A percentile compares a stretch with the other conserved stretches of the same genome.
These are phyloP conservation scores for Pyrrhosoma nymphula DNA, from an alignment of 2,888 invertebrate genomes.

Conservation along the genomic window DNA sequence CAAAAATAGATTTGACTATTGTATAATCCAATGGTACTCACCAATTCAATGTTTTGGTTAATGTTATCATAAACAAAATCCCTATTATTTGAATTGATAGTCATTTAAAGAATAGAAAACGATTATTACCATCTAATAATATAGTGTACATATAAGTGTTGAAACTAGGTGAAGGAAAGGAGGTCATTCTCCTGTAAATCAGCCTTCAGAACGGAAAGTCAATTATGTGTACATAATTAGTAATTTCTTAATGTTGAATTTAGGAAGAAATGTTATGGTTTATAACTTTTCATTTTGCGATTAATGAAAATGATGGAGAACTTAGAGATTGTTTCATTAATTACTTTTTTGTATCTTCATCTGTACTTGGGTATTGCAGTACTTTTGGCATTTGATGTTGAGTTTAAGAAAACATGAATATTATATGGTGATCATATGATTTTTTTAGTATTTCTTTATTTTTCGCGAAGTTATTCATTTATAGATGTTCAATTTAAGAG, in stretches of 20 bases:
- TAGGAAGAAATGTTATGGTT: neutral
- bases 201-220: neutral
- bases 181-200: neutral
- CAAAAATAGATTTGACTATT: neutral
- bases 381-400: neutral
- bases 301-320: neutral
- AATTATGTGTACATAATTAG: neutral
- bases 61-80: neutral
- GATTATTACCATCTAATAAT: neutral
- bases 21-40: neutral
- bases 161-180: neutral
- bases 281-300: neutral
- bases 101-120: neutral
- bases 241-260: neutral
- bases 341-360: neutral
- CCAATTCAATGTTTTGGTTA: neutral
- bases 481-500: too few relatives aligned
- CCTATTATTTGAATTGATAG: neutral
- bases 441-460: neutral
- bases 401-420: neutral
- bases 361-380: neutral
- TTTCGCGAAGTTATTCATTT: neutral
- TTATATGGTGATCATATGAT: neutral
- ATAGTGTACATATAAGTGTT: neutral
- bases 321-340: neutral